Evolutionary conservation across 1,140 invertebrate genomes (phyloP), one percentile per base, ranked within the genome.

Genomic region (Bombus difficillimus): DNA sequence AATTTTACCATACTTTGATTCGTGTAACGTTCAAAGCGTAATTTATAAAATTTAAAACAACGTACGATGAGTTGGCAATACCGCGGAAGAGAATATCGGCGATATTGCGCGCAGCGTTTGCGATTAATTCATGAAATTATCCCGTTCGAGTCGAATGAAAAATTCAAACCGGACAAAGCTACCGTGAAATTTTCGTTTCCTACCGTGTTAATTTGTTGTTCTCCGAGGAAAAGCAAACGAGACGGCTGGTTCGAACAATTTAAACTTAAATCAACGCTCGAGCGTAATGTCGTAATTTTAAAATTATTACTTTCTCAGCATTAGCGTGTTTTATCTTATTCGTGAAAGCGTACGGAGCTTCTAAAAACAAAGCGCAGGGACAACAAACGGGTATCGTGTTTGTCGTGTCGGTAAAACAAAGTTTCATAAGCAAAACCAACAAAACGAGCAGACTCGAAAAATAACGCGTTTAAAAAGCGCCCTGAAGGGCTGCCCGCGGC

Each of bases 121-220:
- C 59, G 34, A 39, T 83, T 83, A 75, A 81, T 81, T 81, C 43
- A 39, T 15, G 32, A 83, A 83, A 43, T 76, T 75, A 83, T 68
- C 73, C 18, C 41, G 13, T 64, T 37, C 64, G 74, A 76, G 59
- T 66, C 53, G 59, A 83, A 83, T 83, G 59, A 75, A 75, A 83
- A 37, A 83, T 83, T 83, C 57, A 75, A 83, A 39, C n/a, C 66
- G 64, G 64, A 83, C 47, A 83, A n/a, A 62, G 59, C 47, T 53
- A 53, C 18, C 18, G 47, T 53, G 47, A n/a, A 62, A n/a, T n/a
- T 62, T 62, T 28, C 28, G 28, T 62, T 66, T 66, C 2, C 2
- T 10, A 3, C 15, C 12, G 71, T 13, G 59, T 81, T 73, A 73
- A 81, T 74, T 22, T n/a, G 69, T n/a, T n/a, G 22, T 12, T 37